Evolutionary conservation across 2,888 invertebrate genomes (phyloP), one percentile per base, ranked within the genome.

Genomic region (Phortica okadai): DNA sequence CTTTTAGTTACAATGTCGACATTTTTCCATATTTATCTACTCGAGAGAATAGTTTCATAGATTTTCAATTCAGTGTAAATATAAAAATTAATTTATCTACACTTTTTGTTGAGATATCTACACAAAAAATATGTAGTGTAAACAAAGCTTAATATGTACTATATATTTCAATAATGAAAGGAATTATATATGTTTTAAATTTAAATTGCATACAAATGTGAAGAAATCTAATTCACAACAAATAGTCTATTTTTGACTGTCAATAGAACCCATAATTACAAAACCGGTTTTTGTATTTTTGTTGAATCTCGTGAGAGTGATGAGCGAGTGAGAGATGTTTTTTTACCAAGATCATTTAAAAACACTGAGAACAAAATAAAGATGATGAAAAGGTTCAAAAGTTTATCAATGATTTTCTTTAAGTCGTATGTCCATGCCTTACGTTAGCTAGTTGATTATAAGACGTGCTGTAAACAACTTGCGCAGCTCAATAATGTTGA

Each of bases 361-460:
- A 4, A 33, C 33, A 4, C 33, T 5, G 33, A 33, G 33, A 33
- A 4, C 33, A 33, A 33, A 33, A 33, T 33, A 5, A 33, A 59
- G 75, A 85, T 88, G 84, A 76, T 85, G 62, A 81, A 76, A 83
- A 79, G 82, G 88, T 86, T 85, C 77, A 81, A 58, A 74, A 78
- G 86, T 42, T 78, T 88, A 80, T 88, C 85, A 75, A 14, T 78
- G 16, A 66, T 42, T 50, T 77, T 50, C 62, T 73, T 69, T 76
- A 84, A 82, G 76, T 74, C 76, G 42, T 77, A 85, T 85, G 69
- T 76, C 83, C 81, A 79, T 74, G 50, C 73, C 54, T 11, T n/a
- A 56, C 14, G 56, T 25, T 73, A 64, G 45, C 70, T 56, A 54
- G 54, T 73, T 59, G 16, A 7, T 59, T 41, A 11, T 10, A 8